phyloP scores from a whole-genome alignment of 2,797 vertebrate genomes.

The Dendrocincla fuliginosa region DNA sequence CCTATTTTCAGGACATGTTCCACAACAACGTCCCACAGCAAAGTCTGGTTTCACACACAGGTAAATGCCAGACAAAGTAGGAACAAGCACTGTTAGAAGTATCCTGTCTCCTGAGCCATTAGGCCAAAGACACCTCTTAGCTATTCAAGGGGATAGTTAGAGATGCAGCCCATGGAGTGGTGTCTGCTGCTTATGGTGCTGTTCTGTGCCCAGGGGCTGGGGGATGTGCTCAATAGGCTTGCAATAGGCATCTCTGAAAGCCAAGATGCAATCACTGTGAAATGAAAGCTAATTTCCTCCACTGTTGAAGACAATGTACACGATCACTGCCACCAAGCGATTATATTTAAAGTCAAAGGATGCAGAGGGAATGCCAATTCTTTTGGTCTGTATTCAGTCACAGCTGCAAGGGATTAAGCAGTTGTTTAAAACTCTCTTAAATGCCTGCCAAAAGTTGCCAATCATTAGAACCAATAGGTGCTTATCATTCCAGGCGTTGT shows the following conservation, averaged over 20 bases:
- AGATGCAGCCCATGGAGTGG: neutral
- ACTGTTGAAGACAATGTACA: slow-evolving; percentile 36
- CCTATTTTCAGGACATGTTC: neutral
- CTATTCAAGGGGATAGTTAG: neutral
- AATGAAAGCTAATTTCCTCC: slow-evolving; percentile 57
- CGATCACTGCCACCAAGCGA: slow-evolving; percentile 23
- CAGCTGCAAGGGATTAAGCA: slow-evolving; percentile 53
- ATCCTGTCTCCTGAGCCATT: neutral
- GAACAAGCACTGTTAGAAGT: neutral
- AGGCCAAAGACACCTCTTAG: neutral
- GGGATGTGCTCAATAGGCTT: neutral
- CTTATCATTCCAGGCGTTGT: slow-evolving; percentile 21
- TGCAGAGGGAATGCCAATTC: slow-evolving; percentile 30
- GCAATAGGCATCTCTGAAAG: slow-evolving; percentile 13
- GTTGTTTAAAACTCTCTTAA: slow-evolving; percentile 58
- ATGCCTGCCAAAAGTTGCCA: slow-evolving; percentile 31
- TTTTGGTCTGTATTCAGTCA: neutral
- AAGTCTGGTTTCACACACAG: neutral
- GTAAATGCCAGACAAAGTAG: neutral
- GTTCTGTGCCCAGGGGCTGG: neutral
- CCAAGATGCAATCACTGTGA: slow-evolving; percentile 49
- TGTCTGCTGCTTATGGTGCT: neutral
- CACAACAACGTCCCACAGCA: neutral
- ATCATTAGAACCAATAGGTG: slow-evolving; percentile 27
- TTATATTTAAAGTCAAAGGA: slow-evolving; percentile 62